Evolutionary conservation across 2,888 invertebrate genomes (phyloP).

Genomic region (Leptarthrus brevirostris): DNA sequence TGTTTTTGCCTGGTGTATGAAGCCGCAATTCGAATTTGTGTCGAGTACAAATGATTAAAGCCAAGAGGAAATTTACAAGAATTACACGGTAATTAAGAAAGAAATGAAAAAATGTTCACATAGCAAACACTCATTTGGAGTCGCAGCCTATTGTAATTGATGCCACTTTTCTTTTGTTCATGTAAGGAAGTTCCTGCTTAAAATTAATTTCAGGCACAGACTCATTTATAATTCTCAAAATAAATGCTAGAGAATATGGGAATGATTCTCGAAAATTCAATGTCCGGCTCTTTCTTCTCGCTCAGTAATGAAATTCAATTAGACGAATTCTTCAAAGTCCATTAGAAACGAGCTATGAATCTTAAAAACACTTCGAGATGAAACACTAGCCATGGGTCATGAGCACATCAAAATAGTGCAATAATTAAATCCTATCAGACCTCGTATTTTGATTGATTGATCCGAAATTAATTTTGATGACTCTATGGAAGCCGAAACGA

Average conservation of each 20-base stretch:
- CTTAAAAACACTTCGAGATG: neutral
- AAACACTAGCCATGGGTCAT: neutral
- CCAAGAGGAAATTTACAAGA: neutral
- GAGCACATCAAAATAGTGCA: neutral
- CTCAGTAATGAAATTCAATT: neutral
- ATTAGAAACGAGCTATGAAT: conserved; percentile 1
- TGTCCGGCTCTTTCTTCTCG: neutral
- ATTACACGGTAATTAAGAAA: neutral
- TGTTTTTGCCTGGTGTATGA: neutral
- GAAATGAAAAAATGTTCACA: neutral
- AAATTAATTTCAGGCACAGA: neutral
- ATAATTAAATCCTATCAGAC: neutral
- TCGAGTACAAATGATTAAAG: neutral
- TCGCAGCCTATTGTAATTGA: neutral
- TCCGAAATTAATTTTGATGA: conserved; percentile 49
- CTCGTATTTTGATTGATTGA: conserved; percentile 47
- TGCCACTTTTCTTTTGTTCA: neutral
- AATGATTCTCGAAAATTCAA: neutral
- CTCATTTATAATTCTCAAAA: neutral
- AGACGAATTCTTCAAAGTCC: neutral
- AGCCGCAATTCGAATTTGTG: neutral
- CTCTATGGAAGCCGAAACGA: conserved; percentile 40
- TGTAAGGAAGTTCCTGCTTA: neutral
- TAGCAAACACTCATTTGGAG: neutral
- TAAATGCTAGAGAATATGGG: too few relatives aligned